Evolutionary conservation across 2,888 invertebrate genomes (phyloP).

Genomic region (Melangyna quadrimaculata): DNA sequence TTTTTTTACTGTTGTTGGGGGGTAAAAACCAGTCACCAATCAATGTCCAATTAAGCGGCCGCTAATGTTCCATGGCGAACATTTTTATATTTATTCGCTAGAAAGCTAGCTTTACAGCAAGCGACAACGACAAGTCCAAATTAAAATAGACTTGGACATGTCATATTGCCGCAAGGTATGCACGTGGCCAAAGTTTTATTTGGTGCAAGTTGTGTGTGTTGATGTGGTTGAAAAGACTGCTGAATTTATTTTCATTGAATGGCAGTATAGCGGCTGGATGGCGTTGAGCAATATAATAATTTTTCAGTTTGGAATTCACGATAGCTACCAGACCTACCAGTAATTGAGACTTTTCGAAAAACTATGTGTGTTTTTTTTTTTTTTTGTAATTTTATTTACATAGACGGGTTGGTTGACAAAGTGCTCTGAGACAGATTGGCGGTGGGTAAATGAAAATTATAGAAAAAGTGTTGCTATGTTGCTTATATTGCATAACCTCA

Average conservation of each 20-base stretch:
- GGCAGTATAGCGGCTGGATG: not conserved
- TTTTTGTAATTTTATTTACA: not conserved
- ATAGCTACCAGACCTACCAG: no score
- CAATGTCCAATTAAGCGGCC: slow-evolving; percentile 51
- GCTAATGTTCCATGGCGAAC: slow-evolving; percentile 16
- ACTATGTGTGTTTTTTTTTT: not conserved
- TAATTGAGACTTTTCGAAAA: slow-evolving; percentile 54
- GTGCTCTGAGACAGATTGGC: slow-evolving; percentile 24
- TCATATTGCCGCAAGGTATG: slow-evolving; percentile 49
- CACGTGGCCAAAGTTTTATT: slow-evolving; percentile 53
- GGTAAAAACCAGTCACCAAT: slow-evolving; percentile 40
- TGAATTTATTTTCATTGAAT: slow-evolving; percentile 22
- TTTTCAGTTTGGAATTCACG: slow-evolving; percentile 41
- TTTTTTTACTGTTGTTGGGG: not conserved
- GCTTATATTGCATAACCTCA: not conserved
- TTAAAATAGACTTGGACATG: slow-evolving; percentile 52
- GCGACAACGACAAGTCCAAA: slow-evolving; percentile 40
- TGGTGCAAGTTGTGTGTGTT: not conserved
- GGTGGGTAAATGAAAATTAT: slow-evolving; percentile 11
- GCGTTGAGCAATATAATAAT: slow-evolving; percentile 40
- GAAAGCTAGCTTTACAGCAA: not conserved
- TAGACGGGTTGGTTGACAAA: slow-evolving; percentile 25
- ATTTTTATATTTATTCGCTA: not conserved
- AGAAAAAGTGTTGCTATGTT: slow-evolving; percentile 4
- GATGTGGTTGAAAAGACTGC: not conserved